These are phyloP conservation scores for Maniola hyperantus DNA, from an alignment of 2,888 invertebrate species.

Conservation along the genomic window DNA sequence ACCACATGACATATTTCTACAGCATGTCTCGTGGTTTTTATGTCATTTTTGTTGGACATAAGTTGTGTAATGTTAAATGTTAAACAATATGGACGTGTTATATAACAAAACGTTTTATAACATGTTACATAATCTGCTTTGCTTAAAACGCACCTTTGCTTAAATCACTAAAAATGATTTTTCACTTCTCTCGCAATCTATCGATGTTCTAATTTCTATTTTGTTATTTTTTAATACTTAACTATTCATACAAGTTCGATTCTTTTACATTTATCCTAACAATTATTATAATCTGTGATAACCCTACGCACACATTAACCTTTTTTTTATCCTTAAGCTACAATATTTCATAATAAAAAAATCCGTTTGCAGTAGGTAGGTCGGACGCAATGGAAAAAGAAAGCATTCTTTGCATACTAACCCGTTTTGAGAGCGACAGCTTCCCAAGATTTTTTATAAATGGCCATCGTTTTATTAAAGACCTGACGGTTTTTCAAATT, in stretches of 20 bases:
- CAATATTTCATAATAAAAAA: background rate
- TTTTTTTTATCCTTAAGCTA: background rate
- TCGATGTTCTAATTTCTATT: background rate
- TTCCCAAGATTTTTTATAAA: too few relatives aligned
- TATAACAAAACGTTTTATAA: background rate
- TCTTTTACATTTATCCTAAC: background rate
- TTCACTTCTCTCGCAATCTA: background rate
- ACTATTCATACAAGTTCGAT: background rate
- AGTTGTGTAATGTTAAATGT: background rate
- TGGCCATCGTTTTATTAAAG: too few relatives aligned
- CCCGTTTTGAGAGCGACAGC: background rate
- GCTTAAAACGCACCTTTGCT: background rate
- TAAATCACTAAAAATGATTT: background rate
- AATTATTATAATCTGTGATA: constrained; percentile 7
- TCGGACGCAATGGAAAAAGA: constrained; percentile 3
- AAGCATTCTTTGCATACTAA: background rate
- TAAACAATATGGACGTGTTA: background rate
- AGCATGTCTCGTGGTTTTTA: too few relatives aligned
- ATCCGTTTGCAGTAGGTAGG: background rate
- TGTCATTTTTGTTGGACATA: background rate
- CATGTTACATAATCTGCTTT: background rate
- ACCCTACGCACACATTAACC: constrained; percentile 1
- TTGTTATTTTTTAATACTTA: background rate
- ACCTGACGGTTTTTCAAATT: too few relatives aligned
- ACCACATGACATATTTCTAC: too few relatives aligned